phyloP scores from a whole-genome alignment of 92 coral and sea anemone genomes.

The Porites evermanni region DNA sequence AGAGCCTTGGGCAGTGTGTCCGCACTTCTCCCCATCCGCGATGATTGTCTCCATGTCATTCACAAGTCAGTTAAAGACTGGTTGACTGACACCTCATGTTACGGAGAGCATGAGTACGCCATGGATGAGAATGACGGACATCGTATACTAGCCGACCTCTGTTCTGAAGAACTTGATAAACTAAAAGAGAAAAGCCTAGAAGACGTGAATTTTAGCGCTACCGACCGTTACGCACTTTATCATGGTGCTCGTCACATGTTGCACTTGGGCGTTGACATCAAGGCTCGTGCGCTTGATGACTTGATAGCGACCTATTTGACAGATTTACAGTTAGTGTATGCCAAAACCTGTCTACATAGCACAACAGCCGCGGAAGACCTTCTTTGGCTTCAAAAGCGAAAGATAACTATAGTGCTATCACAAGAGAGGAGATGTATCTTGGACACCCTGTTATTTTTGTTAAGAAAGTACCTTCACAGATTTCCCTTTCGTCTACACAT shows the following conservation, averaged over 20 bases:
- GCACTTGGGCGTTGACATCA: not conserved
- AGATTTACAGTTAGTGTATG: slow-evolving; percentile 15
- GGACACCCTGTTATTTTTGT: not conserved
- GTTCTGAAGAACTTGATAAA: slow-evolving; percentile 25
- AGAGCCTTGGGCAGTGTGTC: slow-evolving; percentile 46
- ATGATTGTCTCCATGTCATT: slow-evolving; percentile 52
- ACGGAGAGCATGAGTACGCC: slow-evolving; percentile 33
- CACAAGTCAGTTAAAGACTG: slow-evolving; percentile 76
- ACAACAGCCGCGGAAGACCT: slow-evolving; percentile 7
- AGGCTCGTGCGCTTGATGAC: not conserved
- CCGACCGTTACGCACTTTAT: slow-evolving; percentile 12
- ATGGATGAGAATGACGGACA: slow-evolving; percentile 58
- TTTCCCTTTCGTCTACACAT: not conserved
- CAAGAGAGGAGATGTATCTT: not conserved
- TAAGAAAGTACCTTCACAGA: slow-evolving; percentile 8
- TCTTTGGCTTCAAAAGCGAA: not conserved
- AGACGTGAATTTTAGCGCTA: not conserved
- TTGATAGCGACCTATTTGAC: not conserved
- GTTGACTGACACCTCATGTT: slow-evolving; percentile 30
- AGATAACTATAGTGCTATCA: not conserved
- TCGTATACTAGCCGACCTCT: slow-evolving; percentile 43
- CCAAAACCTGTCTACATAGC: slow-evolving; percentile 7
- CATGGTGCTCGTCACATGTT: slow-evolving; percentile 28
- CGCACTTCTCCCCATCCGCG: slow-evolving; percentile 53
- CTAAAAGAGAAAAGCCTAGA: slow-evolving; percentile 19